Percentiles rank a stretch among this genome's conserved stretches.
Conservation (phyloP, 2,888 invertebrate genomes). For the Halictus quadricinctus region DNA sequence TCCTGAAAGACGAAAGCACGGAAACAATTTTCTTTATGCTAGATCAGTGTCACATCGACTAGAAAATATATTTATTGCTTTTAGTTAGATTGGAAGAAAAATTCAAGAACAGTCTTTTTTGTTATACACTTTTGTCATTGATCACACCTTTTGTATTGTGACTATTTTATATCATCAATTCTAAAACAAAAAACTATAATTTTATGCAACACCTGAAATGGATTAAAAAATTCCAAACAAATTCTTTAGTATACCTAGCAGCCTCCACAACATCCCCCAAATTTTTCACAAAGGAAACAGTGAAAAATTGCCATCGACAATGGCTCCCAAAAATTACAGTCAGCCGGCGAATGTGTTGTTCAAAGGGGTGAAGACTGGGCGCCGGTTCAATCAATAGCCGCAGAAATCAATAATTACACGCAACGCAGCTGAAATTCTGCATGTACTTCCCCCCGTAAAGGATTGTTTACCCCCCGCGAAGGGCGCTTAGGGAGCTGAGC, state of each 20-base stretch:
- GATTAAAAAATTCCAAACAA: neutral
- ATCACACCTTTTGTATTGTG: no score
- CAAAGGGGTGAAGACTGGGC: neutral
- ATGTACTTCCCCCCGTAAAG: neutral
- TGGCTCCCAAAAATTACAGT: neutral
- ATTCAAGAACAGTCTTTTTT: no score
- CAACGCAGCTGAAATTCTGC: neutral
- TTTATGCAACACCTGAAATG: neutral
- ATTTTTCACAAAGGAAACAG: neutral
- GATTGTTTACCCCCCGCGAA: slow-evolving; percentile 11
- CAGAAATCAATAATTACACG: slow-evolving; percentile 11
- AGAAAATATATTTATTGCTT: neutral
- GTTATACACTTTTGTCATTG: no score
- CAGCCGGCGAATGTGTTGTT: neutral
- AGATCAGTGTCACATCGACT: neutral
- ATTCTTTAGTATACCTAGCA: neutral
- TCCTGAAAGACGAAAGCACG: neutral
- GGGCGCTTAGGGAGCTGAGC: neutral
- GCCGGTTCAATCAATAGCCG: neutral
- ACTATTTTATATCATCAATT: no score
- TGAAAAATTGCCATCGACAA: neutral
- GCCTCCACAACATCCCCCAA: neutral
- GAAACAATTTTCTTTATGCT: neutral
- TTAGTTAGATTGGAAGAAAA: no score
- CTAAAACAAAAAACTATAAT: no score